These are phyloP conservation scores for Phenganax subtilis DNA, from an alignment of 92 coral and sea anemone species.

Conservation along the genomic window DNA sequence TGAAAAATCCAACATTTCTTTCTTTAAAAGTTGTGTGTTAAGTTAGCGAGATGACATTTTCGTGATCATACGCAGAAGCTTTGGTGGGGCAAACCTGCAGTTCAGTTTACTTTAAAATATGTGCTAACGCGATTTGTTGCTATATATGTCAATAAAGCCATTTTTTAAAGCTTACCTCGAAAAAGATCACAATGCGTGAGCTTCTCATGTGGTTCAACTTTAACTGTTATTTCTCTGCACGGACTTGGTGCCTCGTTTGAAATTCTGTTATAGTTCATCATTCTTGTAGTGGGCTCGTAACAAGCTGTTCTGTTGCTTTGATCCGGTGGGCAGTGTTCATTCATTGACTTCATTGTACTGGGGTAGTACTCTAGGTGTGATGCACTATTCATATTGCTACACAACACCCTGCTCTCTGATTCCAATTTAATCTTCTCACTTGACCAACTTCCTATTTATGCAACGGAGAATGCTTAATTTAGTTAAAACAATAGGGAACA, in stretches of 20 bases:
- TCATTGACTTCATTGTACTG: slow-evolving; percentile 21
- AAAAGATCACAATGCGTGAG: slow-evolving; percentile 36
- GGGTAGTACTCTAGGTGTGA: slow-evolving; percentile 25
- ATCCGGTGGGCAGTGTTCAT: slow-evolving; percentile 1
- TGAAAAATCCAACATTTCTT: slow-evolving; percentile 63
- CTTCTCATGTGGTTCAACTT: slow-evolving; percentile 34
- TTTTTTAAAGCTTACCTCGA: slow-evolving; percentile 5
- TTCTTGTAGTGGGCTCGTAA: slow-evolving; percentile 9
- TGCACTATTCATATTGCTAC: slow-evolving; percentile 21
- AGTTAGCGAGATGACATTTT: background rate
- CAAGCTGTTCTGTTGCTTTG: slow-evolving; percentile 1
- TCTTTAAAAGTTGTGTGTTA: background rate
- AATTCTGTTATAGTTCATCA: slow-evolving; percentile 17
- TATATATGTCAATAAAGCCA: background rate
- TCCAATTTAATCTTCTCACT: slow-evolving; percentile 32
- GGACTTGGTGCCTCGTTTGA: slow-evolving; percentile 17
- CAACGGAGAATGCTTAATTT: slow-evolving; percentile 33
- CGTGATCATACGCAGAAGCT: background rate
- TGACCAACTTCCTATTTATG: slow-evolving; percentile 42
- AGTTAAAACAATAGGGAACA: slow-evolving; percentile 41
- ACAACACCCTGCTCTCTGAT: slow-evolving; percentile 24
- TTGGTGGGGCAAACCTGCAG: background rate
- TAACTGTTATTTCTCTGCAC: slow-evolving; percentile 21
- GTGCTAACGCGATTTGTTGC: background rate
- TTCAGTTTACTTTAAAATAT: background rate